These are phyloP conservation scores for Poliocrania exsul DNA, from an alignment of 2,797 vertebrate species.

Conservation along the genomic window DNA sequence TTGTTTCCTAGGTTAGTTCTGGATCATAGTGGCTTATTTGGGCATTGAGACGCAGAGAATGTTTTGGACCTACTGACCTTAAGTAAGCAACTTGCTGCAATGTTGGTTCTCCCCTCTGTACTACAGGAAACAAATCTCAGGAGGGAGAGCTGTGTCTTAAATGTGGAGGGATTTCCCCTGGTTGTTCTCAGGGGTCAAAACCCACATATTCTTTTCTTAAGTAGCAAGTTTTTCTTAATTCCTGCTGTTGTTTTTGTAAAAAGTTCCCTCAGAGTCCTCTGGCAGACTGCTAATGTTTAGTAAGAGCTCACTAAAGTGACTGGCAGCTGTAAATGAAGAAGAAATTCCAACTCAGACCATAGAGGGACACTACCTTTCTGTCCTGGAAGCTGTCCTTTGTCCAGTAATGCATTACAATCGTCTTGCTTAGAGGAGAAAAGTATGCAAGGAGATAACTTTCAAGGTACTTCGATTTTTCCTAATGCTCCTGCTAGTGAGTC, in stretches of 20 bases:
- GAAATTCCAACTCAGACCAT: neutral
- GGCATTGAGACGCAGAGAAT: neutral
- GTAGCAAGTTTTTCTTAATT: neutral
- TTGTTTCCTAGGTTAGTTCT: neutral
- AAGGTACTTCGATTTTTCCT: slow-evolving; percentile 5
- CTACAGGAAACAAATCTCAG: neutral
- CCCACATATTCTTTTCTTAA: neutral
- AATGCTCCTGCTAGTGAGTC: slow-evolving; percentile 42
- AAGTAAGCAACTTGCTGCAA: accelerated
- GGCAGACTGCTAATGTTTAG: neutral
- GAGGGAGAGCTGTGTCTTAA: neutral
- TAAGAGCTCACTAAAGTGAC: neutral
- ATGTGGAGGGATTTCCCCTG: neutral
- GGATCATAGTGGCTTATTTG: neutral
- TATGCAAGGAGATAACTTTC: neutral
- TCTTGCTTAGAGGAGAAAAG: slow-evolving; percentile 1
- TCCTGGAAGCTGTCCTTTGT: neutral
- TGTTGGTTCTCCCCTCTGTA: neutral
- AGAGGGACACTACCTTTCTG: neutral
- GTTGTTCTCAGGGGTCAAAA: neutral
- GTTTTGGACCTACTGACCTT: neutral
- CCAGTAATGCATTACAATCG: neutral
- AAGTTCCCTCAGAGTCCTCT: neutral
- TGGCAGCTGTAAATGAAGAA: neutral
- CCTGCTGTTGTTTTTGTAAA: neutral